A percentile compares a stretch with the other conserved stretches of the same genome.
Evolutionary conservation across 2,797 vertebrate species (phyloP).

Genomic region (Threskiornis aethiopicus): DNA sequence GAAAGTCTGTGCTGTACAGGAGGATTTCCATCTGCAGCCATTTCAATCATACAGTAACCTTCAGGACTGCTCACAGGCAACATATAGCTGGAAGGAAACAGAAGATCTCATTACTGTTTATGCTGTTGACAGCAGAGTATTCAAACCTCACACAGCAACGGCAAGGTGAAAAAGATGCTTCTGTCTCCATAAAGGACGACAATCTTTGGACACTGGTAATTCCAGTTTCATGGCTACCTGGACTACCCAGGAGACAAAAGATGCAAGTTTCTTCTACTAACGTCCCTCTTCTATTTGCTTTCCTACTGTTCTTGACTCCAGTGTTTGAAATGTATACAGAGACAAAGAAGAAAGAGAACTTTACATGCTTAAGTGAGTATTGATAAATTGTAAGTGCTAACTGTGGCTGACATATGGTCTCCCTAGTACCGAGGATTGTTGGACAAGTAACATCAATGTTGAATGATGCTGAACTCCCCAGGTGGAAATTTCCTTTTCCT

Average conservation of each 20-base stretch:
- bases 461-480: constrained; percentile 56
- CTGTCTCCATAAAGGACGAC: not conserved
- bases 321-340: constrained; percentile 24
- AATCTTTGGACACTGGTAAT: not conserved
- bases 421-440: not conserved
- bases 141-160: not conserved
- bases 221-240: not conserved
- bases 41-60: constrained; percentile 84
- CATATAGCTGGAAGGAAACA: constrained; percentile 79
- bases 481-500: constrained; percentile 50
- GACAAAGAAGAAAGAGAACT: not conserved
- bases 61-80: constrained; percentile 75
- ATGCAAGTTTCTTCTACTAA: not conserved
- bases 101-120: constrained; percentile 50
- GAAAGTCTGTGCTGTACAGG: constrained; percentile 73
- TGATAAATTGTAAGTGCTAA: constrained; percentile 48
- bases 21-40: constrained; percentile 77
- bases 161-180: not conserved
- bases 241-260: constrained; percentile 4
- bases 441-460: constrained; percentile 32
- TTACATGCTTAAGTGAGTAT: not conserved
- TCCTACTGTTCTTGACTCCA: not conserved
- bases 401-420: constrained; percentile 30
- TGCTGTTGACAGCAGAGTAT: not conserved
- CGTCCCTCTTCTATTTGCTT: not conserved